A percentile compares a stretch with the other conserved stretches of the same genome.
phyloP scores from a whole-genome alignment of 2,888 invertebrate genomes.

The Poecilobothrus nobilitatus region DNA sequence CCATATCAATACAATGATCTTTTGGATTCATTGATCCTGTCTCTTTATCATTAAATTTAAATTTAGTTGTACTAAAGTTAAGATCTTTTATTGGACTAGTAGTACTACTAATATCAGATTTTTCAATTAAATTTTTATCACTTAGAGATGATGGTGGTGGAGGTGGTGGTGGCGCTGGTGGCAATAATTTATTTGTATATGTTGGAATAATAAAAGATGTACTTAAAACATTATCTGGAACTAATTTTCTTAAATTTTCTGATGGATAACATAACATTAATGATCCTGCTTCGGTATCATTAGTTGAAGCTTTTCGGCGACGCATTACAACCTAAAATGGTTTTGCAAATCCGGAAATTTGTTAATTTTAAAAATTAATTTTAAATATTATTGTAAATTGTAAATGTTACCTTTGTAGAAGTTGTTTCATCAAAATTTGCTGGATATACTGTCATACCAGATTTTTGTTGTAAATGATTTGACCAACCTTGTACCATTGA shows the following conservation, averaged over 20 bases:
- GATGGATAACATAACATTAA: slow-evolving; percentile 78
- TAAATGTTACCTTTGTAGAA: slow-evolving; percentile 23
- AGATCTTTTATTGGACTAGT: slow-evolving; percentile 19
- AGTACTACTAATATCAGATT: slow-evolving; percentile 20
- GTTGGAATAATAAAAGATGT: slow-evolving; percentile 37
- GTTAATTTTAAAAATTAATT: slow-evolving; percentile 25
- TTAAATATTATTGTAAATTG: slow-evolving; percentile 17
- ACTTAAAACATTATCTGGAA: slow-evolving; percentile 52
- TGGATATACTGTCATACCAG: slow-evolving; percentile 8
- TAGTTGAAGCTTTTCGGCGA: slow-evolving; percentile 63
- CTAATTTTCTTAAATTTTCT: slow-evolving; percentile 71
- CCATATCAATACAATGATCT: slow-evolving; percentile 25
- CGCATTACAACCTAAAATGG: slow-evolving; percentile 48
- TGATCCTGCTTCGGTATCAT: slow-evolving; percentile 42
- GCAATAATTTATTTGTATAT: slow-evolving; percentile 20
- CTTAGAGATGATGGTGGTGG: no score
- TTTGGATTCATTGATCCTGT: slow-evolving; percentile 20
- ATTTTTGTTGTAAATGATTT: slow-evolving; percentile 10
- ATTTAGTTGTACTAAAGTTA: slow-evolving; percentile 15
- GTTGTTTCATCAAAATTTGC: slow-evolving; percentile 16
- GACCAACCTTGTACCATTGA: slow-evolving; percentile 67
- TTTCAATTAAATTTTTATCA: slow-evolving; percentile 13
- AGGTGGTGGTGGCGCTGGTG: neutral
- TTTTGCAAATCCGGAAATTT: no score
- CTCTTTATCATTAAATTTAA: slow-evolving; percentile 19